Evolutionary conservation across 2,113 vertebrate species (phyloP), one percentile per base, ranked within the genome.

Genomic region (Cynopterus brachyotis): DNA sequence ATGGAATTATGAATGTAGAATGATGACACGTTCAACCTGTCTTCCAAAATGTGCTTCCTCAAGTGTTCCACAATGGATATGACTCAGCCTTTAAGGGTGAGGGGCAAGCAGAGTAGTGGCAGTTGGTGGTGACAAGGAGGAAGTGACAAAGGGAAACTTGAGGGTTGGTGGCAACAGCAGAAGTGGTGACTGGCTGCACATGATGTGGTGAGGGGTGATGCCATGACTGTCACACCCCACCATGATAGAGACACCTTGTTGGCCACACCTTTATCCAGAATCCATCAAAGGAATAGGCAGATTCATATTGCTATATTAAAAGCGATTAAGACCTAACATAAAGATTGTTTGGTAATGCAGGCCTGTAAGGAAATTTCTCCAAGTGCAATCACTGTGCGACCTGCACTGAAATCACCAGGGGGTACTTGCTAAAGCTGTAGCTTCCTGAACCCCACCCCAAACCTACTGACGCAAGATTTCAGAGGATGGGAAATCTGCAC

Each of bases 121-220:
- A 28, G 96, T 79, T 97, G 91, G 88, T 89, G 78, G 81, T 50
- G 26, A 81, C 85, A 57, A 85, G 47, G 67, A 69, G 96, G 97
- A 97, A 97, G 85, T 97, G 95, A 94, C 89, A 97, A 94, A 96
- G 76, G 95, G 96, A 97, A 97, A 78, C 47, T 69, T 15, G 9
- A 11, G 76, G 66, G 84, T 42, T 80, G 45, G 60, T 59, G 81
- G 93, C 80, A 85, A 96, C 70, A 96, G 97, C 93, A 97, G 93
- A 94, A 96, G 91, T 89, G 86, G 85, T 82, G 50, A 55, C 37
- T 67, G 60, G 76, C 40, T 62, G 47, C 83, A 91, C 32, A 45
- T 59, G 53, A 47, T 96, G 95, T 85, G 95, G 86, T 79, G 70
- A 90, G 81, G 60, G 40, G 16, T 84, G 89, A 93, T 37, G 37